Evolutionary conservation across 2,888 invertebrate genomes (phyloP), one percentile per base, ranked within the genome.

Genomic region (Conchocele bisecta): DNA sequence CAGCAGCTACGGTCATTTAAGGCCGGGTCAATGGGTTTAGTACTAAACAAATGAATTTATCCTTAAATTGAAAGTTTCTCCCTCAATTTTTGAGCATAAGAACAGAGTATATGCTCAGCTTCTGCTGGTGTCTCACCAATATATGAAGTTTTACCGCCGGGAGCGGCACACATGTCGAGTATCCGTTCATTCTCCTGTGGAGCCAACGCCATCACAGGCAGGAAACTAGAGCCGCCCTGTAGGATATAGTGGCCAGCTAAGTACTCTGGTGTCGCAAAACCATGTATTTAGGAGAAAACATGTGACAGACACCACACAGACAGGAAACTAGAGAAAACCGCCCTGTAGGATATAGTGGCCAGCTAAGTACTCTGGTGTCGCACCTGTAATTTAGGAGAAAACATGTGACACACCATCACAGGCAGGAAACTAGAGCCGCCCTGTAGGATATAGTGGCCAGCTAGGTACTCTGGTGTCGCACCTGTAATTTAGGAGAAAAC

Each of bases 221-320:
- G 92, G 87, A 98, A 94, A 92, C 98, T 99, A 1, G 98, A 97
- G 15, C 98, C 98, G 9, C 98, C 98, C 84, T 93, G 98, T 64
- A 99, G 93, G 90, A 98, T 97, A 89, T 99, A 99, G 91, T 99
- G 98, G 0, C 99, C 99, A 48, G 98, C 98, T 76, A 99, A 93
- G 92, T 99, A 99, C 92, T 99, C 99, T 0, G 99, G 99, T 0
- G 99, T 99, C 1, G 99, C 99, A 75, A n/a, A n/a, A n/a, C n/a
- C n/a, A n/a, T n/a, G n/a, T n/a, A n/a, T n/a, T n/a, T n/a, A n/a
- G n/a, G n/a, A n/a, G n/a, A n/a, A n/a, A n/a, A n/a, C n/a, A n/a
- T n/a, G 99, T 0, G 97, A 98, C 59, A 99, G 92, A 0, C 99
- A 96, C 97, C 99, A 98, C 0, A 99, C 99, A 0, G 99, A 99